Conservation (phyloP, 2,888 invertebrate species). For the Loripinus fragilis region DNA sequence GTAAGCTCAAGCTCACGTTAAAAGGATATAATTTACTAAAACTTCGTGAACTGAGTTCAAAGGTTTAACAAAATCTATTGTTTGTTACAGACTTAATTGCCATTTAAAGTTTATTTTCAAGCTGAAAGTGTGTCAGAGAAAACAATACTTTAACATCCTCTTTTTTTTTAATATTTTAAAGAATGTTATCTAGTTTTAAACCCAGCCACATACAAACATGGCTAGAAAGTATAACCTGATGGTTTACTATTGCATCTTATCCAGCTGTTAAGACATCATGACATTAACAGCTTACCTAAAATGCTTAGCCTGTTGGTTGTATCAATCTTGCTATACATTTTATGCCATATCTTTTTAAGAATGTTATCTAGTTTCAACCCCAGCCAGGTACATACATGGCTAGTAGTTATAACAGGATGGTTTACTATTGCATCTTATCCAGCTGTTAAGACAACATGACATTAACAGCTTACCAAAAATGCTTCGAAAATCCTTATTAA, state of each 20-base stretch:
- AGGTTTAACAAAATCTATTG: too few species aligned
- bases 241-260: constrained; percentile 18
- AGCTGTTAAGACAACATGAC: neutral
- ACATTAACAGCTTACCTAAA: constrained; percentile 14
- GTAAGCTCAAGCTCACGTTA: too few species aligned
- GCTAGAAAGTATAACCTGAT: constrained; percentile 17
- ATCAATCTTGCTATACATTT: too few species aligned
- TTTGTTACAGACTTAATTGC: too few species aligned
- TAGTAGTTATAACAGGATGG: constrained; percentile 15
- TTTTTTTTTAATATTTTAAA: too few species aligned
- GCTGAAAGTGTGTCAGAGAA: too few species aligned
- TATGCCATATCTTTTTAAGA: too few species aligned
- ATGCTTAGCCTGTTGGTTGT: too few species aligned
- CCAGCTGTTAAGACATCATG: constrained; percentile 2
- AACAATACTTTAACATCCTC: too few species aligned
- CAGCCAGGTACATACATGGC: neutral
- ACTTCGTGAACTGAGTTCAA: too few species aligned
- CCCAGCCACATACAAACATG: neutral
- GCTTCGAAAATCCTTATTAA: neutral
- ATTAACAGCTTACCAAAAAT: constrained; percentile 22
- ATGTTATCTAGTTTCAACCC: constrained; percentile 11
- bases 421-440: constrained; percentile 23
- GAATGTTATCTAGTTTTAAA: constrained; percentile 15
- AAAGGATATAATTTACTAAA: too few species aligned
- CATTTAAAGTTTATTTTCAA: too few species aligned